A percentile compares a stretch with the other conserved stretches of the same genome.
phyloP scores from a whole-genome alignment of 2,113 vertebrate genomes.

The Brienomyrus longianalis region DNA sequence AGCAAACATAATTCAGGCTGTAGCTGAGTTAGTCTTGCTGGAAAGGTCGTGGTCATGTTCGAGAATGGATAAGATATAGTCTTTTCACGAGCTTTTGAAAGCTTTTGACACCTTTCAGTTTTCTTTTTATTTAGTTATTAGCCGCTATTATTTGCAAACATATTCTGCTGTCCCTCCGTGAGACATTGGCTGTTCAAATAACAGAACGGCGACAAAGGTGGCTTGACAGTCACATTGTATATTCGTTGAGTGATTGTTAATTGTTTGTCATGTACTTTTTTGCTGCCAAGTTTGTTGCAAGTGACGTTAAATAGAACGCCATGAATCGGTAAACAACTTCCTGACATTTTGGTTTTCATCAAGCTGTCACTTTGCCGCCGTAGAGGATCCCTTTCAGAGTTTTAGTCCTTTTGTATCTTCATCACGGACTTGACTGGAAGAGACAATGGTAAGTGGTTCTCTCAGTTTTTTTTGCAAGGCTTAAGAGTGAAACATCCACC shows the following conservation, averaged over 20 bases:
- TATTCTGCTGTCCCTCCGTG: not conserved
- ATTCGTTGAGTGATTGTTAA: constrained; percentile 9
- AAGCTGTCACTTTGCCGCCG: not conserved
- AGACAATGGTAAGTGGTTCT: not conserved
- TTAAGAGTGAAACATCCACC: not conserved
- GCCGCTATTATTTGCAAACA: constrained; percentile 7
- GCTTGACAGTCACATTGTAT: constrained; percentile 13
- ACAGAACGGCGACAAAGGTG: not conserved
- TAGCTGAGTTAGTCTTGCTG: not conserved
- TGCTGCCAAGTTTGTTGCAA: not conserved
- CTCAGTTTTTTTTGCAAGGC: not conserved
- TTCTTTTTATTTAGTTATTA: not conserved
- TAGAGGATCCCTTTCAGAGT: not conserved
- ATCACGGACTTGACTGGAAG: not conserved
- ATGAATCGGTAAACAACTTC: constrained; percentile 5
- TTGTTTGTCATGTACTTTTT: not conserved
- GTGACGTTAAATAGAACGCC: not conserved
- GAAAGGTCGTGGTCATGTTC: not conserved
- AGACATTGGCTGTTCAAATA: not conserved
- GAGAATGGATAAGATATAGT: not conserved
- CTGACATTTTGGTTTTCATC: constrained; percentile 9
- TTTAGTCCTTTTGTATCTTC: not conserved
- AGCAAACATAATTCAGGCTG: not conserved
- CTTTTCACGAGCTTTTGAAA: not conserved
- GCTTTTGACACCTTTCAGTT: not conserved